Evolutionary conservation across 2,888 invertebrate genomes (phyloP).

Genomic region (Hermaeophaga mercurialis): DNA sequence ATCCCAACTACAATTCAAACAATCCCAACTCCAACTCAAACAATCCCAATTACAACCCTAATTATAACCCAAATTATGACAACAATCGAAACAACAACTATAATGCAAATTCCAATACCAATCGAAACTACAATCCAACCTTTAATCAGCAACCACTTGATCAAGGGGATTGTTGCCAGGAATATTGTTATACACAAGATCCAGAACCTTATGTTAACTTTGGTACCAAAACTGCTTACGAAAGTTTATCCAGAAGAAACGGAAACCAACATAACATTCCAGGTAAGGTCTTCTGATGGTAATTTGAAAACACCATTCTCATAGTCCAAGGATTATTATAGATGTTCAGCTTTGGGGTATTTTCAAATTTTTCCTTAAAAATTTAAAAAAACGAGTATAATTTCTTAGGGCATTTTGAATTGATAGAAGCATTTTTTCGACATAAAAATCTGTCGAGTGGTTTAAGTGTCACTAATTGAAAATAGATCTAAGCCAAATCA

Average conservation of each 20-base stretch:
- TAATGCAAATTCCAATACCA: no score
- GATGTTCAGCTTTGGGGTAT: no score
- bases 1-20: slow-evolving; percentile 16
- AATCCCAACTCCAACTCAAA: slow-evolving; percentile 5
- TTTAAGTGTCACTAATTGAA: no score
- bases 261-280: slow-evolving; percentile 66
- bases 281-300: no score
- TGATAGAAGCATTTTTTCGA: no score
- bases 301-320: no score
- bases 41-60: slow-evolving; percentile 13
- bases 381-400: no score
- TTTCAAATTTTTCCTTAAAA: no score
- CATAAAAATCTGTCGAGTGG: no score
- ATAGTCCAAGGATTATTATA: no score
- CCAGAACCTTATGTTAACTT: slow-evolving; percentile 71
- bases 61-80: slow-evolving; percentile 30
- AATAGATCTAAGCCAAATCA: no score
- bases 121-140: slow-evolving; percentile 21
- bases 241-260: slow-evolving; percentile 59
- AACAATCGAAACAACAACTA: slow-evolving; percentile 25
- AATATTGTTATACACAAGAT: slow-evolving; percentile 66
- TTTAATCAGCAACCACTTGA: slow-evolving; percentile 25
- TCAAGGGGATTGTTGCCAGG: slow-evolving; percentile 58
- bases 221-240: slow-evolving; percentile 78
- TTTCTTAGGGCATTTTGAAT: no score